Conservation (phyloP, 2,797 vertebrate species). For the Zalophus californianus region DNA sequence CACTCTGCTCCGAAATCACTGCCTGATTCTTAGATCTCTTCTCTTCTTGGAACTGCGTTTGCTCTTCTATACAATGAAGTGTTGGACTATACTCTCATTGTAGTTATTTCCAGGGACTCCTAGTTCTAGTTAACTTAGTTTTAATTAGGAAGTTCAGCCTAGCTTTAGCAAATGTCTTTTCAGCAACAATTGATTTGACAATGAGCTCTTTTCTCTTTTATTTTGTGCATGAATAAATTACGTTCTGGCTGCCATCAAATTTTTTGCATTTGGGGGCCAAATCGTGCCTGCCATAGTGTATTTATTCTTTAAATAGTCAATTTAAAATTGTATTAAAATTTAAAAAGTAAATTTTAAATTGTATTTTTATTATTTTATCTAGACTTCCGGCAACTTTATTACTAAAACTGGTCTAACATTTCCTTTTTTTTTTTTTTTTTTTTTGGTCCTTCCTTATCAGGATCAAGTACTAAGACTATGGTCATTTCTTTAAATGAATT, state of each 20-base stretch:
- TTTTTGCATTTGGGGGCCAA: background rate
- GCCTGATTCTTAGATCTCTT: background rate
- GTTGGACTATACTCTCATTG: background rate
- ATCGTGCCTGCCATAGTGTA: background rate
- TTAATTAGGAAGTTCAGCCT: background rate
- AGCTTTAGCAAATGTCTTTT: background rate
- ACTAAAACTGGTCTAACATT: background rate
- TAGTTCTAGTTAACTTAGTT: background rate
- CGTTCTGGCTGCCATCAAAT: background rate
- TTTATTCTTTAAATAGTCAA: background rate
- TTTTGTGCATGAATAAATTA: background rate
- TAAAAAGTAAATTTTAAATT: background rate
- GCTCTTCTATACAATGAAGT: background rate
- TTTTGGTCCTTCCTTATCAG: background rate
- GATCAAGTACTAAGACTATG: background rate
- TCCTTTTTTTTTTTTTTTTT: background rate
- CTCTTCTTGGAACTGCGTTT: background rate
- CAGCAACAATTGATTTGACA: background rate
- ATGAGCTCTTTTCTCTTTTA: background rate
- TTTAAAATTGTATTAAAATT: background rate
- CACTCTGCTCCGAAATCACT: background rate
- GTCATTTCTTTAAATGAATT: constrained; percentile 9
- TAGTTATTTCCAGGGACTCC: background rate
- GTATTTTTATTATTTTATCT: background rate
- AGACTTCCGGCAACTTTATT: background rate